Evolutionary conservation across 2,888 invertebrate genomes (phyloP).

Genomic region (Acanthoscelides obtectus): DNA sequence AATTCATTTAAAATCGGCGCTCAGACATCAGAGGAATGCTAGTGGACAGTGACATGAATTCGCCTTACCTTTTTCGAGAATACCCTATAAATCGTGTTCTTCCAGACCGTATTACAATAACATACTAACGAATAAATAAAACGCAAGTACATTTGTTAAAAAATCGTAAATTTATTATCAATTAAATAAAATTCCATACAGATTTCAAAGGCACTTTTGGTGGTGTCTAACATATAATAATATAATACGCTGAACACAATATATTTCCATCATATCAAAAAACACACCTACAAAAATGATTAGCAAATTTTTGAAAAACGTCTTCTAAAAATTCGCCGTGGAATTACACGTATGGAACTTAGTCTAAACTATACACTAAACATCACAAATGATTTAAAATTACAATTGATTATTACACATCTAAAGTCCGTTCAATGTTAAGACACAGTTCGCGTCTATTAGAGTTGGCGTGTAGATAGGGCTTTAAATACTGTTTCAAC

Average conservation of each 20-base stretch:
- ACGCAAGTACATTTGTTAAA: conserved; percentile 6
- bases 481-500: not conserved
- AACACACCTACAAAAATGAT: conserved; percentile 18
- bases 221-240: conserved; percentile 7
- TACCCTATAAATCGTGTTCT: no score
- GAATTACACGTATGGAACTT: conserved; percentile 31
- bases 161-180: conserved; percentile 21
- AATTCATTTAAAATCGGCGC: no score
- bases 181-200: conserved; percentile 30
- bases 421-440: not conserved
- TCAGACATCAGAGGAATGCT: no score
- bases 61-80: no score
- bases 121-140: not conserved
- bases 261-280: conserved; percentile 18
- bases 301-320: not conserved
- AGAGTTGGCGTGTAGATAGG: not conserved
- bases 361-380: conserved; percentile 29
- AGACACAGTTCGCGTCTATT: not conserved
- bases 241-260: conserved; percentile 21
- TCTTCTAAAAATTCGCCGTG: conserved; percentile 18
- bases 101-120: no score
- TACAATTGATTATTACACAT: not conserved
- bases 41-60: no score
- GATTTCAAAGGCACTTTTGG: conserved; percentile 31
- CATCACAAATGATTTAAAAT: conserved; percentile 23